Evolutionary conservation across 2,113 vertebrate species (phyloP), one percentile per base, ranked within the genome.

Genomic region (Embiotoca jacksoni): DNA sequence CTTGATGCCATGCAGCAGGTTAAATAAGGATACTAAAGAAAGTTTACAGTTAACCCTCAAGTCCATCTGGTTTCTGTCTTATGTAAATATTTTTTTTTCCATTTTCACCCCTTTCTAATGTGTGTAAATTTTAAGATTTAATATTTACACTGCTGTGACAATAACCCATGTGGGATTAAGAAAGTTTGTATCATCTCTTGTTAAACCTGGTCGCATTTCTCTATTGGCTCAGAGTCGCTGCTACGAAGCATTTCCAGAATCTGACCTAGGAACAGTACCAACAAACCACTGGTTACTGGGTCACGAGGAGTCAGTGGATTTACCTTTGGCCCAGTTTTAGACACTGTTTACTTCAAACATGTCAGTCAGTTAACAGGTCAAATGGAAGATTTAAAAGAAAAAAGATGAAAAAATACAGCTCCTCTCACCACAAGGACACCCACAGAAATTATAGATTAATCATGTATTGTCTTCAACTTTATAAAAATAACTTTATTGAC

Each of bases 301-400:
- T 67, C 64, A 70, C n/a, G 52, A 30, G 15, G 47, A 57, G 54
- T 69, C 72, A 33, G 13, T 61, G 56, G 53, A 46, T 68, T 74
- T 52, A 58, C 74, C 63, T 63, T 60, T 67, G 23, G 14, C 35
- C 69, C 66, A 72, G 50, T 76, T 85, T 62, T 4, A 71, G 33
- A 61, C 58, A 50, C n/a, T 69, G 33, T 63, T 79, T 8, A 60
- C 46, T 53, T 55, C n/a, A 53, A 52, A 50, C 15, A 2, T 52
- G 77, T 50, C 23, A 57, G 59, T 77, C 8, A 39, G n/a, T 41
- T 23, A 36, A 60, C 30, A 55, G 6, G 7, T 23, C 23, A 23
- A 23, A 1, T 23, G 23, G 15, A 8, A 31, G 9, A 23, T 23
- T 23, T 23, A n/a, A n/a, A n/a, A n/a, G n/a, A n/a, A 3, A 30